A percentile compares a stretch with the other conserved stretches of the same genome.
These are phyloP conservation scores for Protonemura montana DNA, from an alignment of 2,888 invertebrate species.

Conservation along the genomic window DNA sequence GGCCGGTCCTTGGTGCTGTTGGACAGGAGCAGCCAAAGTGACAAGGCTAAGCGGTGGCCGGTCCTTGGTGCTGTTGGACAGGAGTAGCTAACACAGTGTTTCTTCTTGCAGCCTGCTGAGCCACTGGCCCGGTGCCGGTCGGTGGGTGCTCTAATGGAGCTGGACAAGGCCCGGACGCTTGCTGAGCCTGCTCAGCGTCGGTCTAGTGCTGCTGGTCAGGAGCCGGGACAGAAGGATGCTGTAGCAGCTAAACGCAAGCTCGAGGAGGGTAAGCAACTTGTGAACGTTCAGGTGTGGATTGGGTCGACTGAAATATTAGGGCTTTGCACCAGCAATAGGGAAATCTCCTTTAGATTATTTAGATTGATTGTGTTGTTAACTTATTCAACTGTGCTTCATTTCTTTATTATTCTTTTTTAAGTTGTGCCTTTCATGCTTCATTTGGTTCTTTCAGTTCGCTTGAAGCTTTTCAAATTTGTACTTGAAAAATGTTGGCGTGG, in stretches of 20 bases:
- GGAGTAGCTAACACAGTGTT: constrained; percentile 47
- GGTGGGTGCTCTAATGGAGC: constrained; percentile 77
- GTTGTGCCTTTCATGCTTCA: too few relatives aligned
- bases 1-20: not conserved
- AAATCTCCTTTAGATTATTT: too few relatives aligned
- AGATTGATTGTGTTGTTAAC: too few relatives aligned
- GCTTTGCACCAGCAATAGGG: too few relatives aligned
- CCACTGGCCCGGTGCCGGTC: constrained; percentile 68
- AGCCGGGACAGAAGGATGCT: constrained; percentile 62
- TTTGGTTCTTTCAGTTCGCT: too few relatives aligned
- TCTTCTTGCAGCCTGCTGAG: constrained; percentile 49
- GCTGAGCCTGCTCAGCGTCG: not conserved
- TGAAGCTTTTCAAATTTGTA: too few relatives aligned
- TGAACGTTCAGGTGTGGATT: too few relatives aligned
- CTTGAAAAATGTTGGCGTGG: too few relatives aligned
- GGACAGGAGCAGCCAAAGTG: not conserved
- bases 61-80: not conserved
- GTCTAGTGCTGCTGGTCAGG: constrained; percentile 21
- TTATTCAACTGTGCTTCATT: too few relatives aligned
- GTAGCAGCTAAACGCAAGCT: constrained; percentile 76
- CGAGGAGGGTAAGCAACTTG: constrained; percentile 60
- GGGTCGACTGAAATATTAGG: too few relatives aligned
- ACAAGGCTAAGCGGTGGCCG: not conserved
- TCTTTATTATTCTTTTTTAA: too few relatives aligned
- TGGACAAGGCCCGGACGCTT: constrained; percentile 57